These are phyloP conservation scores for Sebastes oblongus DNA, from an alignment of 2,797 vertebrate species.

Conservation along the genomic window DNA sequence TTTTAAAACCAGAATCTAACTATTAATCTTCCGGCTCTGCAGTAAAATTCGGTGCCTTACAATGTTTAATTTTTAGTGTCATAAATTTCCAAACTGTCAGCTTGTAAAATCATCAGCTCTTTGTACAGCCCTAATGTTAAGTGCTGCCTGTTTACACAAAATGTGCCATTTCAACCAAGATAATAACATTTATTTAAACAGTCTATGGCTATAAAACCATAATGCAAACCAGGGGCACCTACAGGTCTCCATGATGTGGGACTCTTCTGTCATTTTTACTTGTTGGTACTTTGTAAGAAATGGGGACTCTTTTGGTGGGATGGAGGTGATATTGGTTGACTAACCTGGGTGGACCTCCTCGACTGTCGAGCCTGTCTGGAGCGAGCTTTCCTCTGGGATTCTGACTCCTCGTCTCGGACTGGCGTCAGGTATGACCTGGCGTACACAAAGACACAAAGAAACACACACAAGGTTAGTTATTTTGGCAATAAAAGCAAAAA, in stretches of 20 bases:
- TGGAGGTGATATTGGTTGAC: not conserved
- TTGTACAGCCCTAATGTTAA: not conserved
- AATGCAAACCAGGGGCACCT: not conserved
- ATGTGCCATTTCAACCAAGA: not conserved
- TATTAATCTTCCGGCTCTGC: not conserved
- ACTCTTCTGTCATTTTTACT: not conserved
- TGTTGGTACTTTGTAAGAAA: not conserved
- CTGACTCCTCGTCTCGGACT: conserved; percentile 97
- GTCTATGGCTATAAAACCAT: conserved; percentile 1
- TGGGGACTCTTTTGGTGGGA: not conserved
- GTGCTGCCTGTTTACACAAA: conserved; percentile 11
- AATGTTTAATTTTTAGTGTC: not conserved
- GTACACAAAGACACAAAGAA: not conserved
- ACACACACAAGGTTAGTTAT: not conserved
- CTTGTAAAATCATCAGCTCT: conserved; percentile 11
- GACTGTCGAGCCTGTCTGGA: conserved; percentile 98
- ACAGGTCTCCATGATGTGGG: not conserved
- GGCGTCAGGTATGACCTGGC: conserved; percentile 97
- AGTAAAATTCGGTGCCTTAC: not conserved
- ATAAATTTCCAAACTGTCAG: not conserved
- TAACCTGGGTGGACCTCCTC: conserved; percentile 96
- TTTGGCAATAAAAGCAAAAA: not conserved
- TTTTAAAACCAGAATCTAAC: not conserved
- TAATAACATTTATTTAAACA: not conserved
- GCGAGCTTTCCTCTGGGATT: conserved; percentile 98